phyloP scores from a whole-genome alignment of 1,140 invertebrate species.

The Hylyphantes graminicola region DNA sequence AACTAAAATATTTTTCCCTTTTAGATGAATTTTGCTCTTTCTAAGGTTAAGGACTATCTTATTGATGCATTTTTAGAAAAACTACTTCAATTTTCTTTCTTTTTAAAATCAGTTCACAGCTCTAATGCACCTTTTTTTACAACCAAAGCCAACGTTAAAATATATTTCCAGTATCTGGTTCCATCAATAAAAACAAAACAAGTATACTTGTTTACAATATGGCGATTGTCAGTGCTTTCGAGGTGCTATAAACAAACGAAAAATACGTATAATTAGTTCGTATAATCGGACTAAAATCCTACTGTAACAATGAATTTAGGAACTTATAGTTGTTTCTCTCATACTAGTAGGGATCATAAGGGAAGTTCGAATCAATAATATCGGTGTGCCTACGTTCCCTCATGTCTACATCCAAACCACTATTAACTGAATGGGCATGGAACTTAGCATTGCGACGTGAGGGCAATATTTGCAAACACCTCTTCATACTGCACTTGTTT shows the following conservation, averaged over 20 bases:
- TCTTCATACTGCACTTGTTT: slow-evolving; percentile 26
- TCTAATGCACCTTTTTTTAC: too few species aligned
- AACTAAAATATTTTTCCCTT: too few species aligned
- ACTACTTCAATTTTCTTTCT: too few species aligned
- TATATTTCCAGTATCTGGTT: neutral
- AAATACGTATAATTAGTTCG: neutral
- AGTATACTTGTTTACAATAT: slow-evolving; percentile 50
- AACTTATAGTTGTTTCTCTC: neutral
- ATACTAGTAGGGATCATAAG: neutral
- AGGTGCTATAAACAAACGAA: slow-evolving; percentile 26
- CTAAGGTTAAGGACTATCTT: too few species aligned
- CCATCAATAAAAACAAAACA: too few species aligned
- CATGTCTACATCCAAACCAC: slow-evolving; percentile 52
- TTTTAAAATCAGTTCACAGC: too few species aligned
- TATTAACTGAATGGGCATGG: slow-evolving; percentile 52
- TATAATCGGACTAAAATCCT: neutral
- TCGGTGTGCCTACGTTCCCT: slow-evolving; percentile 26
- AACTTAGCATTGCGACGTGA: slow-evolving; percentile 43
- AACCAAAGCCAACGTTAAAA: too few species aligned
- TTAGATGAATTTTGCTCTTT: too few species aligned
- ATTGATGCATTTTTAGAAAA: too few species aligned
- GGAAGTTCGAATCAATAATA: slow-evolving; percentile 20
- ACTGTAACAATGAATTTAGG: slow-evolving; percentile 8
- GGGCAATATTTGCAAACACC: slow-evolving; percentile 14
- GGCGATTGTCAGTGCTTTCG: slow-evolving; percentile 6